Percentiles rank a stretch among this genome's conserved stretches.
These are phyloP conservation scores for Luidia sarsii DNA, from an alignment of 53 echinoderm and acorn worm genomes.

Conservation along the genomic window DNA sequence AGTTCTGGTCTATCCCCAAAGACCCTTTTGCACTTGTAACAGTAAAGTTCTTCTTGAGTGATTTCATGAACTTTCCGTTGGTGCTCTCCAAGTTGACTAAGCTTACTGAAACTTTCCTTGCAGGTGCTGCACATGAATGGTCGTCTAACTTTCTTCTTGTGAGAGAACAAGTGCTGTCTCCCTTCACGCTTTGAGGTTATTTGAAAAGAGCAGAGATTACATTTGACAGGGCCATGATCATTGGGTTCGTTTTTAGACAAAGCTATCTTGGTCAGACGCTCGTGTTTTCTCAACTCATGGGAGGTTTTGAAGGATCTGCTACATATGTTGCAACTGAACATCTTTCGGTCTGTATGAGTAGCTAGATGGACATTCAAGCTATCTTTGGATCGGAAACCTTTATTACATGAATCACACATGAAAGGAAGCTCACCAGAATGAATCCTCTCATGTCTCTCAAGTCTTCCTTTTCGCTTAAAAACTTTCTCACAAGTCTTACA, in stretches of 20 bases:
- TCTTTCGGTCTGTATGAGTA: background rate
- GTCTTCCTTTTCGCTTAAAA: background rate
- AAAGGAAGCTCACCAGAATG: constrained; percentile 22
- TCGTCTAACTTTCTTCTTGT: background rate
- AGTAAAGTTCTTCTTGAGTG: background rate
- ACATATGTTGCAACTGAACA: constrained; percentile 1
- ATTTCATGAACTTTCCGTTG: background rate
- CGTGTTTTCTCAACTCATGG: constrained; percentile 25
- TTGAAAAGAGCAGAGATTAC: constrained; percentile 8
- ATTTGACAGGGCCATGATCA: constrained; percentile 26
- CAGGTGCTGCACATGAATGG: constrained; percentile 26
- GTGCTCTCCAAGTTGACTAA: background rate
- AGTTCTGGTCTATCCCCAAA: background rate
- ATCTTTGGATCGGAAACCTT: constrained; percentile 14
- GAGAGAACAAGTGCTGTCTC: background rate
- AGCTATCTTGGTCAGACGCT: constrained; percentile 13
- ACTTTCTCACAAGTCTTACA: constrained; percentile 19
- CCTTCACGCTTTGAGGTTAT: constrained; percentile 15
- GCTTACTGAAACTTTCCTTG: constrained; percentile 6
- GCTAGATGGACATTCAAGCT: constrained; percentile 10
- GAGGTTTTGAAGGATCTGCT: constrained; percentile 2
- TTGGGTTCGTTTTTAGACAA: constrained; percentile 27
- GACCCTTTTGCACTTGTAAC: background rate
- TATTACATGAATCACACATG: background rate
- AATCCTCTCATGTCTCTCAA: background rate